Evolutionary conservation across 2,797 vertebrate species (phyloP).

Genomic region (Cuniculus paca): DNA sequence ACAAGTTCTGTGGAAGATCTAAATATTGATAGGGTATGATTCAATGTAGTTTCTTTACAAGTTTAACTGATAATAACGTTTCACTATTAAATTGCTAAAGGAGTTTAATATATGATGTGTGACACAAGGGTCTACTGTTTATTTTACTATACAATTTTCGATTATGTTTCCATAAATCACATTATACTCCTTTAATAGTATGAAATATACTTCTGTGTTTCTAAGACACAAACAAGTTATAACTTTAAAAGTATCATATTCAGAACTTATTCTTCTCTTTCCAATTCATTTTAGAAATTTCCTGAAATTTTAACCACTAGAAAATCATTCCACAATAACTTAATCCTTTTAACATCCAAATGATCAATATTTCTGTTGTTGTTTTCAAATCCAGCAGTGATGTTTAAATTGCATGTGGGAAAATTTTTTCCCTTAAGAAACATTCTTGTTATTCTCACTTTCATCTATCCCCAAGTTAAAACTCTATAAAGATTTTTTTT

Average conservation of each 20-base stretch:
- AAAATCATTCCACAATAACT: constrained; percentile 16
- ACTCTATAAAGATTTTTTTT: not conserved
- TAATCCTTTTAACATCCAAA: not conserved
- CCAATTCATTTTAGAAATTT: not conserved
- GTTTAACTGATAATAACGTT: not conserved
- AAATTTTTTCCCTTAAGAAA: not conserved
- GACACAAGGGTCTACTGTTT: not conserved
- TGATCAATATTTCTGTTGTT: not conserved
- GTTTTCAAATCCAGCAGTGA: constrained; percentile 1
- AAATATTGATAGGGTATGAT: not conserved
- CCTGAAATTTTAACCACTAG: not conserved
- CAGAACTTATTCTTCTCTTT: not conserved
- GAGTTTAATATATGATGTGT: not conserved
- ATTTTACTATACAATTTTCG: not conserved
- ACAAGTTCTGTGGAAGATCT: not conserved
- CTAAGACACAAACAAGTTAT: not conserved
- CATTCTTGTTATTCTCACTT: not conserved
- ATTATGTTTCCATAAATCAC: not conserved
- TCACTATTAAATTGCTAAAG: not conserved
- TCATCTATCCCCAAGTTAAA: not conserved
- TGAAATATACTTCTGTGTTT: not conserved
- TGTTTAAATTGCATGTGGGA: not conserved
- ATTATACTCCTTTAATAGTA: not conserved
- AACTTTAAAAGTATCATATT: not conserved
- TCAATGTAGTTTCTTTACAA: not conserved